Percentiles rank a stretch among this genome's conserved stretches.
Conservation (phyloP, 2,888 invertebrate genomes). For the Patella pellucida region DNA sequence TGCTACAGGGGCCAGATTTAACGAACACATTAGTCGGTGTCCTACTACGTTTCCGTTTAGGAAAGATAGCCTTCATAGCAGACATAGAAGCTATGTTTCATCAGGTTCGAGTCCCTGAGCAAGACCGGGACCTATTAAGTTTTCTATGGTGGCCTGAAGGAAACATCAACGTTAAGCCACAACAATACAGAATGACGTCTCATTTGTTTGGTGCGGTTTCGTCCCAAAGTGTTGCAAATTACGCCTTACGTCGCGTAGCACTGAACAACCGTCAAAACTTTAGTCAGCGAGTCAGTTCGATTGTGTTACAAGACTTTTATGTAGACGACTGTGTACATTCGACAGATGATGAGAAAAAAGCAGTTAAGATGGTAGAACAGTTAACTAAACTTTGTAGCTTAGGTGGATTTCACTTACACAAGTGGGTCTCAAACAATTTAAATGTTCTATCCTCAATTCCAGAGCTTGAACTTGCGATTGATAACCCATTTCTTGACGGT, state of each 20-base stretch:
- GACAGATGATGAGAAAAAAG: slow-evolving; percentile 13
- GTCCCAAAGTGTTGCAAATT: slow-evolving; percentile 11
- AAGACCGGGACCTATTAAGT: slow-evolving; percentile 29
- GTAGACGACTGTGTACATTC: slow-evolving; percentile 33
- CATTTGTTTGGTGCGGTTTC: slow-evolving; percentile 16
- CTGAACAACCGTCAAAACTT: not conserved
- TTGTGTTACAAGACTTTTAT: slow-evolving; percentile 27
- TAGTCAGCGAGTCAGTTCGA: slow-evolving; percentile 11
- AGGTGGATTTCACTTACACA: slow-evolving; percentile 30
- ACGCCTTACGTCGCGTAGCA: not conserved
- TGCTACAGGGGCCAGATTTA: slow-evolving; percentile 43
- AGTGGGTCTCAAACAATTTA: slow-evolving; percentile 31
- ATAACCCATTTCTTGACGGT: not conserved
- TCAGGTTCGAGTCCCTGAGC: slow-evolving; percentile 29
- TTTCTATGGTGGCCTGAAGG: slow-evolving; percentile 37
- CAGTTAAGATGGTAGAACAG: slow-evolving; percentile 18
- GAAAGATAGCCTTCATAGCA: slow-evolving; percentile 34
- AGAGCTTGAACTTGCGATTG: slow-evolving; percentile 21
- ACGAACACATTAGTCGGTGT: slow-evolving; percentile 39
- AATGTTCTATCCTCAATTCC: slow-evolving; percentile 23
- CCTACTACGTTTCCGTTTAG: slow-evolving; percentile 35
- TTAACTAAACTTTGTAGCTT: slow-evolving; percentile 14
- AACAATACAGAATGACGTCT: slow-evolving; percentile 4
- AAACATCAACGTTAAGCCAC: not conserved
- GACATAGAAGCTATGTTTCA: slow-evolving; percentile 39